Evolutionary conservation across 2,113 vertebrate genomes (phyloP).

Genomic region (Polyodon spathula): DNA sequence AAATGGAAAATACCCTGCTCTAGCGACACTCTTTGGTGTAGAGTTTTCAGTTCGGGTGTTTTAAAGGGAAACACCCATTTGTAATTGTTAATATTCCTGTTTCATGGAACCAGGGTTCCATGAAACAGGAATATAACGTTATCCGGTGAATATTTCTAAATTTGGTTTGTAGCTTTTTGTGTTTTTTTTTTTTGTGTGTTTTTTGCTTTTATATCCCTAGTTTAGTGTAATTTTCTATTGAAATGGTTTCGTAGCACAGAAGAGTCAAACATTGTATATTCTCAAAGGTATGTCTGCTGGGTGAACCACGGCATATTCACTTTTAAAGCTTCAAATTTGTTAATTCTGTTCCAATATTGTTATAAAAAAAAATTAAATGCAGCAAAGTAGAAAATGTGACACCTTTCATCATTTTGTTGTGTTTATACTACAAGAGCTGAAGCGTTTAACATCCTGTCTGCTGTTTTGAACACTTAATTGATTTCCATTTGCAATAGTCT

Average conservation of each 20-base stretch:
- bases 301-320: conserved; percentile 43
- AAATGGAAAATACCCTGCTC: too few species aligned
- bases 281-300: conserved; percentile 21
- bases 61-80: too few species aligned
- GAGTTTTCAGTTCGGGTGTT: too few species aligned
- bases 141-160: too few species aligned
- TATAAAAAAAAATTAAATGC: conserved; percentile 41
- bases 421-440: too few species aligned
- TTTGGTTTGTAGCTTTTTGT: too few species aligned
- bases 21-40: too few species aligned
- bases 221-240: neutral
- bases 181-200: neutral
- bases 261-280: conserved; percentile 19
- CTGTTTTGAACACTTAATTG: neutral
- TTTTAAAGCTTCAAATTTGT: conserved; percentile 25
- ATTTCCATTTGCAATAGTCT: too few species aligned
- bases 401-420: neutral
- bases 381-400: conserved; percentile 15
- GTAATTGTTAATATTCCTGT: too few species aligned
- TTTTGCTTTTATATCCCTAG: neutral
- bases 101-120: too few species aligned
- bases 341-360: conserved; percentile 44
- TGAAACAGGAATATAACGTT: too few species aligned
- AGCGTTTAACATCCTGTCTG: too few species aligned
- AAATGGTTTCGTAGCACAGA: conserved; percentile 7